Evolutionary conservation across 35 echinoderm and acorn worm genomes (phyloP).

Genomic region (Heliocidaris tuberculata): DNA sequence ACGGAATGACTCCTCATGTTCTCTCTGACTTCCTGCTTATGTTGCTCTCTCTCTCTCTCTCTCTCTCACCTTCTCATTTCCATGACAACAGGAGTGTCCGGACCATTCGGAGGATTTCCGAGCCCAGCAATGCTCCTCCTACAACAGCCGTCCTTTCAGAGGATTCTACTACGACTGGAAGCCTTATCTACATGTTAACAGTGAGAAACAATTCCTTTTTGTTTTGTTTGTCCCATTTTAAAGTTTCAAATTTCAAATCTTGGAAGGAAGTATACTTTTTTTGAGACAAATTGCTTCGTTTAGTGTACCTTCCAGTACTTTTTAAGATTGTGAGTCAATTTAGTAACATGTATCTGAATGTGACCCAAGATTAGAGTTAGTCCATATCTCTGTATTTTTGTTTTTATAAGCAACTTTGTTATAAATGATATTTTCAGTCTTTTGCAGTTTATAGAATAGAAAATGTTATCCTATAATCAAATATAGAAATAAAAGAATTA

Average conservation of each 20-base stretch:
- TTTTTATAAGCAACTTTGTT: too few relatives aligned
- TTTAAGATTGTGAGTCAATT: too few relatives aligned
- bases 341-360: too few relatives aligned
- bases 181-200: conserved; percentile 78
- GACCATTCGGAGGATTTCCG: conserved; percentile 70
- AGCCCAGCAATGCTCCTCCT: conserved; percentile 79
- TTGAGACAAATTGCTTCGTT: too few relatives aligned
- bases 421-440: too few relatives aligned
- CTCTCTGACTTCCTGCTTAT: conserved; percentile 13
- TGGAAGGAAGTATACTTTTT: too few relatives aligned
- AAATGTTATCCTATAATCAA: too few relatives aligned
- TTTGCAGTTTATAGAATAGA: too few relatives aligned
- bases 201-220: conserved; percentile 52
- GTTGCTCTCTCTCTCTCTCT: conserved; percentile 5
- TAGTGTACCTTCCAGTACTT: too few relatives aligned
- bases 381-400: too few relatives aligned
- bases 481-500: neutral
- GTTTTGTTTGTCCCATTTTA: neutral
- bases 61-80: neutral
- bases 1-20: conserved; percentile 44
- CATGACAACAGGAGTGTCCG: conserved; percentile 70
- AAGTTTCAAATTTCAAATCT: neutral
- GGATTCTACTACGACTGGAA: conserved; percentile 94
- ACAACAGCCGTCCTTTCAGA: conserved; percentile 90
- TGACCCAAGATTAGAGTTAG: too few relatives aligned